phyloP scores from a whole-genome alignment of 1,140 invertebrate genomes.

The Agraylea sexmaculata region DNA sequence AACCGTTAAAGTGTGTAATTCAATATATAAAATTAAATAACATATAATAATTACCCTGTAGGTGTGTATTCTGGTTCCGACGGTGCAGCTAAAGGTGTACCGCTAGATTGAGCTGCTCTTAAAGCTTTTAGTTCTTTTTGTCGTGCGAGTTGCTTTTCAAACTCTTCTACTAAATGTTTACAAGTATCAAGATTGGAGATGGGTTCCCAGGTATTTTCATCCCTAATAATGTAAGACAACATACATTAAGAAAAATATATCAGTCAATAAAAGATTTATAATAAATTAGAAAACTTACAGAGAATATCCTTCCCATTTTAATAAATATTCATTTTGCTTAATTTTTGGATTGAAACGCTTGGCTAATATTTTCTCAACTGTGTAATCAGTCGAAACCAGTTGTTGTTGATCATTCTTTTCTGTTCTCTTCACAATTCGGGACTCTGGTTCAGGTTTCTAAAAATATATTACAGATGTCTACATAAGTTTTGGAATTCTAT shows the following conservation, averaged over 20 bases:
- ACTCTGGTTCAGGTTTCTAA: conserved; percentile 15
- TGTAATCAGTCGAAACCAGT: conserved; percentile 45
- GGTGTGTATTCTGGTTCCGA: conserved; percentile 27
- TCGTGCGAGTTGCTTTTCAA: conserved; percentile 63
- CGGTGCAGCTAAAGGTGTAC: conserved; percentile 27
- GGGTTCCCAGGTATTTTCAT: conserved; percentile 72
- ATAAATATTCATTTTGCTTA: conserved; percentile 63
- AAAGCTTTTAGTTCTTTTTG: conserved; percentile 58
- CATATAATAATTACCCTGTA: conserved; percentile 29
- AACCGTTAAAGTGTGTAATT: not conserved
- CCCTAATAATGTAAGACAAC: conserved; percentile 32
- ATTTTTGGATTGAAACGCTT: conserved; percentile 68
- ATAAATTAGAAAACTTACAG: conserved; percentile 42
- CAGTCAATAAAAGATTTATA: conserved; percentile 10
- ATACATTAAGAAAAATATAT: conserved; percentile 7
- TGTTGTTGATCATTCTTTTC: conserved; percentile 32
- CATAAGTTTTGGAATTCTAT: too few relatives aligned
- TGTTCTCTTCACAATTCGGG: conserved; percentile 34
- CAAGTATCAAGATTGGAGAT: conserved; percentile 58
- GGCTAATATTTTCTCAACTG: conserved; percentile 67
- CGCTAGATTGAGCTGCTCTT: conserved; percentile 29
- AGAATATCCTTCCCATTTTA: conserved; percentile 70
- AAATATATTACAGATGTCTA: not conserved
- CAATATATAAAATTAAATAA: conserved; percentile 5
- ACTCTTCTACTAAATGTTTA: conserved; percentile 61